Evolutionary conservation across 2,888 invertebrate genomes (phyloP).

Genomic region (Megamerina dolium): DNA sequence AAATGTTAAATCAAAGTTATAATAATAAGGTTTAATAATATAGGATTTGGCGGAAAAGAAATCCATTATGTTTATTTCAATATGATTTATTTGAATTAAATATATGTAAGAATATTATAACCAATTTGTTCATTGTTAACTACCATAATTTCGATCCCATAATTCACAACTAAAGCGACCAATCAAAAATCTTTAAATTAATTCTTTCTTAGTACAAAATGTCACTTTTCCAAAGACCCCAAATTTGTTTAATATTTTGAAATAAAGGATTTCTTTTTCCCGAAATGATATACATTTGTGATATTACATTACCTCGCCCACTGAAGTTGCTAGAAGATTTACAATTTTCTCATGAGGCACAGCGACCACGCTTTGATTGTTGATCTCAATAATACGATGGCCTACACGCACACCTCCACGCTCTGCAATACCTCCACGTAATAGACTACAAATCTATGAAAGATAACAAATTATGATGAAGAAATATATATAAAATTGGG

Average conservation of each 20-base stretch:
- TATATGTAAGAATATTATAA: too few species aligned
- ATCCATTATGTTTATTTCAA: too few species aligned
- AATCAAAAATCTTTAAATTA: too few species aligned
- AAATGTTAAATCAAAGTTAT: slow-evolving; percentile 2
- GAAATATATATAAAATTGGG: too few species aligned
- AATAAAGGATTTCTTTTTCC: background rate
- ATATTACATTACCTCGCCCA: slow-evolving; percentile 79
- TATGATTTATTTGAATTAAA: too few species aligned
- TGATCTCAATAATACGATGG: slow-evolving; percentile 99
- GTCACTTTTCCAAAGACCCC: background rate
- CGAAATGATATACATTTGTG: background rate
- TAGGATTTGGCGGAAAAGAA: too few species aligned
- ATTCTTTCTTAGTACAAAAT: background rate
- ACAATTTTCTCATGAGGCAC: slow-evolving; percentile 99
- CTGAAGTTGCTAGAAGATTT: slow-evolving; percentile 95
- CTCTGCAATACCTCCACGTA: slow-evolving; percentile 98
- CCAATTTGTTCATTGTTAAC: too few species aligned
- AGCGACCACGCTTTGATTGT: slow-evolving; percentile 98
- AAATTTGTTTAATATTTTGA: background rate
- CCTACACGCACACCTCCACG: slow-evolving; percentile 97
- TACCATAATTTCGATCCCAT: too few species aligned
- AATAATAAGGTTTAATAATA: too few species aligned
- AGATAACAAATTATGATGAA: slow-evolving; percentile 4
- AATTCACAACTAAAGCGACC: too few species aligned
- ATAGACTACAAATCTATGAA: slow-evolving; percentile 87